Base-by-base conservation (phyloP, 2,888 invertebrate species). In the Drosophila hamatofila region DNA sequence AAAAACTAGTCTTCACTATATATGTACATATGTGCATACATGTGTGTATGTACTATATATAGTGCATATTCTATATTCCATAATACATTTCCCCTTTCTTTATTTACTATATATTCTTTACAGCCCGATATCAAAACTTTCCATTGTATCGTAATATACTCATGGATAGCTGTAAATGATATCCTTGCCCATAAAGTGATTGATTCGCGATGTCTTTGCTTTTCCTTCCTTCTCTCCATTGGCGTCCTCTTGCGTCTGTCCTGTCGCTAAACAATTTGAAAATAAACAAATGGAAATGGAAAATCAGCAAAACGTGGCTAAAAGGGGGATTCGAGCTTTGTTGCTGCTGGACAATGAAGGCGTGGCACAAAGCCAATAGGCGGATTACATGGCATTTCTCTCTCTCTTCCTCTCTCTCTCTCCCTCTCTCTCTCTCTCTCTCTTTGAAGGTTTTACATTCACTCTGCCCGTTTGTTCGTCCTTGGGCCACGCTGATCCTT, bases 381-480 rank as follows among this genome's bases (percentile, higher is more conserved):
- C 63, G 58, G 63, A 63, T 63, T 63, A 58, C 63, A 63, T 18
- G 58, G 39, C 58, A 48, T 63, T 56, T 59, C 56, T 42, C 49
- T 35, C 49, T 21, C 30, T 7, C 27, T 27, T 8, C 8, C 27
- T 30, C 30, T 30, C 30, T 3, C 25, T 25, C 2, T 30, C 30
- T 30, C 9, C 11, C 11, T 30, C 30, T 2, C 11, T 30, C 30
- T 0, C 27, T 1, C 27, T 27, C 27, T 27, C 27, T 27, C 30
- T 9, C 30, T 41, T 39, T 51, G 59, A 30, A 23, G 52, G 51
- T n/a, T 37, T 49, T 37, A 37, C 37, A 49, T 44, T 21, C 41
- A 35, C 6, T 37, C 18, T 30, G 46, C 16, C 39, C 37, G 12
- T 12, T 30, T 12, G 27, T 12, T 48, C 33, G 51, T 49, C 51